Base-by-base conservation (phyloP, 2,113 vertebrate species). In the Ophiodon elongatus region DNA sequence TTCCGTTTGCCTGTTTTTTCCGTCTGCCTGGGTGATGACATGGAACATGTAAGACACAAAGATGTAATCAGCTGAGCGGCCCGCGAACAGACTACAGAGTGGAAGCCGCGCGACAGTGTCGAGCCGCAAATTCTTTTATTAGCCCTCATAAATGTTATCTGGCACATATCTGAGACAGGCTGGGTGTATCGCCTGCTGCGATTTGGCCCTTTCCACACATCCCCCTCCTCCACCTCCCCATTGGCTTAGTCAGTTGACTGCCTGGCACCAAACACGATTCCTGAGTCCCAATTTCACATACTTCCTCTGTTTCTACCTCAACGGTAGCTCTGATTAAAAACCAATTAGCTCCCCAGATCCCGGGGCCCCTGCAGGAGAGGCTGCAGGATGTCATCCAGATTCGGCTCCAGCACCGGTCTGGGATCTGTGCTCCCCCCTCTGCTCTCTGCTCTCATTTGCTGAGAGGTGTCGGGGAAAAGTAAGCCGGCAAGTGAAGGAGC, bases 251-350 rank as follows among this genome's bases (percentile, higher is more conserved):
- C 81, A 78, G 83, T 74, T 84, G 82, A 88, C 84, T 83, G 85
- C 79, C 88, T 85, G 83, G 86, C 85, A 76, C 80, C 19, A 57
- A 73, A 88, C 76, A 71, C 10, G 79, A 89, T 77, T 79, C 83
- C 86, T 9, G 60, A 84, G 79, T 81, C 70, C 82, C 37, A 9
- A 82, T 85, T 91, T 89, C 89, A 89, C 87, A 85, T 83, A 80
- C 47, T 27, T 35, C 70, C 69, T 86, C 82, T 75, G 83, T 85
- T 88, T 84, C 84, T 65, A 79, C 88, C 82, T 67, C 39, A 45
- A 71, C 73, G 83, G 82, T 70, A 47, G 82, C 86, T 75, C 86
- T 91, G 89, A 93, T 93, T 89, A 94, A 84, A 90, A 91, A 90
- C 70, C 91, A 93, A 91, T 94, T 91, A 91, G 88, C 88, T 77